phyloP scores from a whole-genome alignment of 92 coral and sea anemone genomes.

The Actinostola sp. region DNA sequence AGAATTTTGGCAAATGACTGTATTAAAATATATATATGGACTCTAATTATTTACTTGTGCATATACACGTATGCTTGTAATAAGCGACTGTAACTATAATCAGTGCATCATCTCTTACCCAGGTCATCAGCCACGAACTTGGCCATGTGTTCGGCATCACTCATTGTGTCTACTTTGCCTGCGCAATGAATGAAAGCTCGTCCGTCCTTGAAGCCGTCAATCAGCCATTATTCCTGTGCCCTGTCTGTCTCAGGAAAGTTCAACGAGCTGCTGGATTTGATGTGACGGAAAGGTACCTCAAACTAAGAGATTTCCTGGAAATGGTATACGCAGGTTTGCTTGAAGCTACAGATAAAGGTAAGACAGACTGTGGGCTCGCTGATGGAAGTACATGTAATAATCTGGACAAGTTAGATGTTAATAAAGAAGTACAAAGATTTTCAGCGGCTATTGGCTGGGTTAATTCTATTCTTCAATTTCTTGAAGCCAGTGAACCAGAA shows the following conservation, averaged over 20 bases:
- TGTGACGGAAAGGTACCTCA: constrained; percentile 59
- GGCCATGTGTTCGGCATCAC: constrained; percentile 88
- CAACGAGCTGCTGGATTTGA: constrained; percentile 79
- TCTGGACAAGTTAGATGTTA: background rate
- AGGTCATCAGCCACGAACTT: constrained; percentile 89
- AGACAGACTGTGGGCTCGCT: background rate
- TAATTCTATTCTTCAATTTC: constrained; percentile 26
- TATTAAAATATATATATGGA: no score
- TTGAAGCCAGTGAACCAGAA: constrained; percentile 8
- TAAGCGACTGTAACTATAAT: no score
- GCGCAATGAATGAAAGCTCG: constrained; percentile 93
- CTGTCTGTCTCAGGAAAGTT: constrained; percentile 87
- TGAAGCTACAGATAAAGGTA: background rate
- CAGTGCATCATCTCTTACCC: constrained; percentile 7
- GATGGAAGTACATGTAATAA: background rate
- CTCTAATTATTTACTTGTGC: no score
- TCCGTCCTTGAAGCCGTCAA: constrained; percentile 75
- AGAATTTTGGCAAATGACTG: no score
- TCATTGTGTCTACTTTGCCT: constrained; percentile 87
- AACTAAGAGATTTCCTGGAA: constrained; percentile 43
- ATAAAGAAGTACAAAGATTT: constrained; percentile 28
- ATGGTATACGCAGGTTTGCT: constrained; percentile 3
- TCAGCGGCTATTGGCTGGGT: constrained; percentile 39
- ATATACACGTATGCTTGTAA: no score
- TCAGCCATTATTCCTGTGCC: constrained; percentile 91